These are phyloP conservation scores for Aldabrachelys gigantea DNA, from an alignment of 2,113 vertebrate genomes.

Conservation along the genomic window DNA sequence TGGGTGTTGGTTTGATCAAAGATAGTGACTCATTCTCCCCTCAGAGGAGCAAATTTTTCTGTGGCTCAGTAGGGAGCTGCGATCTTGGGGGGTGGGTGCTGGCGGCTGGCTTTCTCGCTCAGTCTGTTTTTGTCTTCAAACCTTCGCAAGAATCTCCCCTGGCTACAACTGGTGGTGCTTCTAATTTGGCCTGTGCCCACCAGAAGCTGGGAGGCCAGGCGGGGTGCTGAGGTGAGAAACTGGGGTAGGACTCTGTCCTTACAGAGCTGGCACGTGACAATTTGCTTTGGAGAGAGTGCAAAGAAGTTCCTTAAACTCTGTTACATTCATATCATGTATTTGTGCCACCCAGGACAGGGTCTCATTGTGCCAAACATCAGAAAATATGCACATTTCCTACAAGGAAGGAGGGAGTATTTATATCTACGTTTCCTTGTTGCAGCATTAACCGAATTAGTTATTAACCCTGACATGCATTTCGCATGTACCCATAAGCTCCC, in stretches of 20 bases:
- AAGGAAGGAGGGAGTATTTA: neutral
- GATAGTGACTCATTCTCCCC: neutral
- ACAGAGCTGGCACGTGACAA: neutral
- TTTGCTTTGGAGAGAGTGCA: neutral
- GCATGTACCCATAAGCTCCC: neutral
- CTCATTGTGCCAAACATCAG: neutral
- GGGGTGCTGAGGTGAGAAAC: neutral
- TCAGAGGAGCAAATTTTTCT: neutral
- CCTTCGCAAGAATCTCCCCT: too few species aligned
- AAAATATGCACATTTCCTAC: neutral
- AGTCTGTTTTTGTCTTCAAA: neutral
- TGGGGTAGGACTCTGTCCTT: neutral
- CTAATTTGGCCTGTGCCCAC: neutral
- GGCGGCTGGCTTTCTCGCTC: neutral
- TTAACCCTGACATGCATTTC: neutral
- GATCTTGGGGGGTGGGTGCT: neutral
- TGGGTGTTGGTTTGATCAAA: neutral
- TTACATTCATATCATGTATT: fast-evolving
- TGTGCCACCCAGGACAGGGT: fast-evolving
- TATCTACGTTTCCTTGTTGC: neutral
- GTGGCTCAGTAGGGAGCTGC: neutral
- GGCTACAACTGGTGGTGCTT: neutral
- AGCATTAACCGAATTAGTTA: neutral
- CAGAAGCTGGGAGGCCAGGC: neutral
- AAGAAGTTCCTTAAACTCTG: neutral